A percentile compares a stretch with the other conserved stretches of the same genome.
These are phyloP conservation scores for Helicoverpa zea DNA, from an alignment of 1,140 invertebrate species.

Conservation along the genomic window DNA sequence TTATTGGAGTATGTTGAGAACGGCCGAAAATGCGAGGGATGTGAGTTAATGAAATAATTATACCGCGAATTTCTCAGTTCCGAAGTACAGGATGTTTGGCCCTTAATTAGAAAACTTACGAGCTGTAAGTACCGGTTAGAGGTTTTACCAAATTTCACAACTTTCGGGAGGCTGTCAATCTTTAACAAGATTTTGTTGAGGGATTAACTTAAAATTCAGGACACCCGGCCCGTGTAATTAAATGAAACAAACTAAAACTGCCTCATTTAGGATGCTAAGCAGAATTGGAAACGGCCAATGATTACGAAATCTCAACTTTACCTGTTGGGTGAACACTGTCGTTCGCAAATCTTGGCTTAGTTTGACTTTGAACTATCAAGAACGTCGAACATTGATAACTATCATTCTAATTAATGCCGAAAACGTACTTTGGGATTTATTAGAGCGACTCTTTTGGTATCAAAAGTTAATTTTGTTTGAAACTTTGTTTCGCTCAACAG, in stretches of 20 bases:
- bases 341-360: neutral
- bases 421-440: neutral
- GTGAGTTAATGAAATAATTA: constrained; percentile 30
- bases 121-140: neutral
- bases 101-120: constrained; percentile 33
- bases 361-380: neutral
- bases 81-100: constrained; percentile 27
- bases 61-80: neutral
- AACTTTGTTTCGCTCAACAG: too few relatives aligned
- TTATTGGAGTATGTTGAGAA: constrained; percentile 11
- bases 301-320: neutral
- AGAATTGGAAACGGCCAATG: neutral
- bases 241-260: constrained; percentile 1
- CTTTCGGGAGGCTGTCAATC: constrained; percentile 19
- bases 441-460: too few relatives aligned
- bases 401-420: neutral
- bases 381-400: neutral
- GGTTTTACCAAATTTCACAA: constrained; percentile 1
- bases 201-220: constrained; percentile 18
- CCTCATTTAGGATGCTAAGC: neutral
- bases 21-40: neutral
- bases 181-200: constrained; percentile 21
- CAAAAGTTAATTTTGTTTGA: too few relatives aligned
- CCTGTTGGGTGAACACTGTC: neutral
- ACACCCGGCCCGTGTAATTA: constrained; percentile 1